A percentile compares a stretch with the other conserved stretches of the same genome.
phyloP scores from a whole-genome alignment of 2,113 vertebrate genomes.

The Tinamus guttatus region DNA sequence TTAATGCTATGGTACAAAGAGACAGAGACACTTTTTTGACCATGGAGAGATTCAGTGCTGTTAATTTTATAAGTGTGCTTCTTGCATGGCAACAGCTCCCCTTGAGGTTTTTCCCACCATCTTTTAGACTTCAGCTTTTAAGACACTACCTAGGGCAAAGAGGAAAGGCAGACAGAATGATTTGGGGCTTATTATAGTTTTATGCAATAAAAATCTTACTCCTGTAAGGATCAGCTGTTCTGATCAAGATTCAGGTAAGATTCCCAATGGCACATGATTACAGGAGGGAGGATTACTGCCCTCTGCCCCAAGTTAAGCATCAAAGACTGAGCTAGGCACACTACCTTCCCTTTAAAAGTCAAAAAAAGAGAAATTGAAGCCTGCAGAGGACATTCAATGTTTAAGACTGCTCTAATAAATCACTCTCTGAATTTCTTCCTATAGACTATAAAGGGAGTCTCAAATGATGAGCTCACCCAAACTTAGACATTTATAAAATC shows the following conservation, averaged over 20 bases:
- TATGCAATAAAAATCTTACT: constrained; percentile 7
- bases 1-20: neutral
- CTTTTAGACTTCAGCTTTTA: neutral
- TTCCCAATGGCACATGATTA: constrained; percentile 1
- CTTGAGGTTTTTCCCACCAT: neutral
- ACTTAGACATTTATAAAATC: constrained; percentile 21
- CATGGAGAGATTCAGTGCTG: neutral
- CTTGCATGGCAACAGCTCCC: neutral
- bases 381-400: constrained; percentile 21
- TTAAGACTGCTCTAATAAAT: constrained; percentile 46
- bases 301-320: neutral
- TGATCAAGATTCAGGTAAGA: constrained; percentile 1
- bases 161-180: neutral
- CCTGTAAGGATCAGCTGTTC: neutral
- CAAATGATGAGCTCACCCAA: constrained; percentile 25
- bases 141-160: neutral
- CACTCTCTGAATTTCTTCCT: constrained; percentile 5
- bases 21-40: neutral
- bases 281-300: neutral
- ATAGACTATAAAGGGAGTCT: constrained; percentile 2
- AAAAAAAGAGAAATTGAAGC: constrained; percentile 14
- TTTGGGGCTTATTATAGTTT: constrained; percentile 3
- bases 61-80: neutral
- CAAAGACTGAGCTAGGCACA: neutral
- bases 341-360: neutral